phyloP scores from a whole-genome alignment of 1,140 invertebrate species.

The Drosophila navojoa region DNA sequence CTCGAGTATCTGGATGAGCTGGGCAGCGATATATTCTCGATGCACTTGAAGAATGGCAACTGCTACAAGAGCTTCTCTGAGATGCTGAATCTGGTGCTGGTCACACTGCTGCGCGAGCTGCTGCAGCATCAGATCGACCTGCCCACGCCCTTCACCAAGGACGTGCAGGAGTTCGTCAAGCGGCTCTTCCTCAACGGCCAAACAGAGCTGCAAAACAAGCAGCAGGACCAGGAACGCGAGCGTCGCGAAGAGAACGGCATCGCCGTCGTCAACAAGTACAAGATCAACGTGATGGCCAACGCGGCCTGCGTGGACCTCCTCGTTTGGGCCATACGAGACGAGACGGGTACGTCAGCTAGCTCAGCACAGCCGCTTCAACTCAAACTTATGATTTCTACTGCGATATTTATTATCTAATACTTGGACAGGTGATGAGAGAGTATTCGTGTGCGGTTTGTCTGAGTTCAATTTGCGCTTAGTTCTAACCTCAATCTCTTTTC shows the following conservation, averaged over 20 bases:
- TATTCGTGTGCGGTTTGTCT: conserved; percentile 1
- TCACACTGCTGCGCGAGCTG: conserved; percentile 95
- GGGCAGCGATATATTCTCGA: conserved; percentile 90
- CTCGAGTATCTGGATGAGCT: conserved; percentile 92
- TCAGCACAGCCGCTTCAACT: neutral
- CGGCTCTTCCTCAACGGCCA: conserved; percentile 95
- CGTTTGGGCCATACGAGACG: conserved; percentile 98
- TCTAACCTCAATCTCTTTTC: neutral
- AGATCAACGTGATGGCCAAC: conserved; percentile 98
- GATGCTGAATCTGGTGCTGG: conserved; percentile 96
- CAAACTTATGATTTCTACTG: neutral
- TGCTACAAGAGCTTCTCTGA: conserved; percentile 96
- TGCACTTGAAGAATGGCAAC: conserved; percentile 85
- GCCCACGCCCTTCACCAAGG: conserved; percentile 94
- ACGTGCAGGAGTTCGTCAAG: conserved; percentile 91
- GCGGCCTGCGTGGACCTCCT: conserved; percentile 98
- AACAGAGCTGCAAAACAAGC: conserved; percentile 93
- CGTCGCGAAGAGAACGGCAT: conserved; percentile 90
- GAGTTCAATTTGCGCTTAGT: neutral
- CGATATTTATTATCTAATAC: neutral
- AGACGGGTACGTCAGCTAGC: conserved; percentile 89
- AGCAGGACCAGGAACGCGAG: conserved; percentile 93
- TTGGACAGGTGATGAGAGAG: neutral
- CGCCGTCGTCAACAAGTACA: conserved; percentile 93
- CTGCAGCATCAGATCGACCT: conserved; percentile 95